phyloP scores from a whole-genome alignment of 2,113 vertebrate species.

The Mus spicilegus region DNA sequence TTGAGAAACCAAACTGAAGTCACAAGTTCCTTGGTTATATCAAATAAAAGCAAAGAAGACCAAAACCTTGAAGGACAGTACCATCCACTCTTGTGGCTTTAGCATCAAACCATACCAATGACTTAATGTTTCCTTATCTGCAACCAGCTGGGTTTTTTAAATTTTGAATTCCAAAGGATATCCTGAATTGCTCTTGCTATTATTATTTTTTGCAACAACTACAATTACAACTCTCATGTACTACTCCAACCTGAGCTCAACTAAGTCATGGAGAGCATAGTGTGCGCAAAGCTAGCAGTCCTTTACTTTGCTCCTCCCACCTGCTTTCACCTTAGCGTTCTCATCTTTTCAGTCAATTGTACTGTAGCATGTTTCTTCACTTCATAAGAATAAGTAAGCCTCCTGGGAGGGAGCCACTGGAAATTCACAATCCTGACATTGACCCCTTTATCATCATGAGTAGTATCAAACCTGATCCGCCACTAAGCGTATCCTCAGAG shows the following conservation, averaged over 20 bases:
- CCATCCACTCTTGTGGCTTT: neutral
- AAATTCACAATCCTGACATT: neutral
- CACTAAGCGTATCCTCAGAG: neutral
- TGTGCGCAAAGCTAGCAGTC: neutral
- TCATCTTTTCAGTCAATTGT: neutral
- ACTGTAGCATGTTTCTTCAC: neutral
- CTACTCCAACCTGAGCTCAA: neutral
- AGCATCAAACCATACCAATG: neutral
- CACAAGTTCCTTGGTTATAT: neutral
- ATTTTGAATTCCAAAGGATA: neutral
- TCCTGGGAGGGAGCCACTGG: neutral
- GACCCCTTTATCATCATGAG: neutral
- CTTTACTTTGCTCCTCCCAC: neutral
- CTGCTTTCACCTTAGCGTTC: neutral
- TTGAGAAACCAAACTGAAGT: conserved; percentile 25
- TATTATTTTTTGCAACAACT: neutral
- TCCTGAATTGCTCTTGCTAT: neutral
- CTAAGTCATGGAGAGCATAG: neutral
- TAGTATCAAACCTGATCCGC: neutral
- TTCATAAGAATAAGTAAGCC: conserved; percentile 34
- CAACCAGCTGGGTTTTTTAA: neutral
- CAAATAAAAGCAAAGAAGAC: conserved; percentile 52
- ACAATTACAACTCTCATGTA: neutral
- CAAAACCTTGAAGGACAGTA: conserved; percentile 31
- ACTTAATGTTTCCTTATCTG: neutral